phyloP scores from a whole-genome alignment of 2,113 vertebrate species.

The Mellivora capensis region DNA sequence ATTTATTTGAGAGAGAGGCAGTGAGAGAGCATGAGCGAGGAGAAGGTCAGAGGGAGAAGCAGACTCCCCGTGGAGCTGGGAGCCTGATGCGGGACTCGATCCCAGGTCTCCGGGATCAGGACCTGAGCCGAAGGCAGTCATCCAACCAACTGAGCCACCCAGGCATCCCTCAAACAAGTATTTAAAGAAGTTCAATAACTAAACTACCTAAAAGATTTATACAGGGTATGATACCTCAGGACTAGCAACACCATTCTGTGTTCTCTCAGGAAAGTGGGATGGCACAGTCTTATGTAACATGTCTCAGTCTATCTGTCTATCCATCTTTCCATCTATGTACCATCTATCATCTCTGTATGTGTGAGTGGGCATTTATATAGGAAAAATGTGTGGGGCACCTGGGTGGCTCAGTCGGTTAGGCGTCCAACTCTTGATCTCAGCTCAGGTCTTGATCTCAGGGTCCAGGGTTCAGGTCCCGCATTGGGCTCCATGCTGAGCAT shows the following conservation, averaged over 20 bases:
- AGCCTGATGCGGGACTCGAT: too few species aligned
- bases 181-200: neutral
- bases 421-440: neutral
- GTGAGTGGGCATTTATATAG: neutral
- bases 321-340: neutral
- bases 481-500: too few species aligned
- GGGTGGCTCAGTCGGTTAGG: neutral
- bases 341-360: too few species aligned
- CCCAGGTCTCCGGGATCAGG: too few species aligned
- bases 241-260: neutral
- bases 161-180: neutral
- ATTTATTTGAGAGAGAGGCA: too few species aligned
- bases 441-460: neutral
- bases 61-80: too few species aligned
- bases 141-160: too few species aligned
- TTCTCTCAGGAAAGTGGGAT: neutral
- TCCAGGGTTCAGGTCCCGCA: neutral
- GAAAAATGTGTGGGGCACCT: neutral
- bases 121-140: too few species aligned
- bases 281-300: neutral
- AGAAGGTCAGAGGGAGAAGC: too few species aligned
- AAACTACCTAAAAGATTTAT: neutral
- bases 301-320: neutral
- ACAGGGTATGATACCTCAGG: too few species aligned
- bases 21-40: too few species aligned